Percentiles rank a stretch among this genome's conserved stretches.
Evolutionary conservation across 2,113 vertebrate species (phyloP).

Genomic region (Phoxinus phoxinus): DNA sequence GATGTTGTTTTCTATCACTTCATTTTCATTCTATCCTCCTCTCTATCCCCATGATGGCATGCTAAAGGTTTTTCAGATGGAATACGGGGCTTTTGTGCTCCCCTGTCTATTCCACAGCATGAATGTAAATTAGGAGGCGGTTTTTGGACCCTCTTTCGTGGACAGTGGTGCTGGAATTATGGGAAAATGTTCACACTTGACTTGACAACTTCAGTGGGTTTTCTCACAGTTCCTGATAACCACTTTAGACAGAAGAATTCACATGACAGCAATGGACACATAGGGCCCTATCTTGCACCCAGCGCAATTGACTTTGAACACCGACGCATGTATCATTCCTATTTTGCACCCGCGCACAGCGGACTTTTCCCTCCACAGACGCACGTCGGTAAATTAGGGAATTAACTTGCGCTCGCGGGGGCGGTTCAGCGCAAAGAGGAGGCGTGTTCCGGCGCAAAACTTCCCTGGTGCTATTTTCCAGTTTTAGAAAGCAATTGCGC

Average conservation of each 20-base stretch:
- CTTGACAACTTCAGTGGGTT: conserved; percentile 26
- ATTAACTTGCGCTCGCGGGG: too few relatives aligned
- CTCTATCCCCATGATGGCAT: neutral
- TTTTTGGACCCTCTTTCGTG: neutral
- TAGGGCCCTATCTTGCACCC: too few relatives aligned
- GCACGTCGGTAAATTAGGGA: too few relatives aligned
- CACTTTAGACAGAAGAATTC: neutral
- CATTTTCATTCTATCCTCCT: conserved; percentile 25
- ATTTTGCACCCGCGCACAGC: too few relatives aligned
- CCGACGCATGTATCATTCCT: too few relatives aligned
- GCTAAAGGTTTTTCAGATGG: conserved; percentile 42
- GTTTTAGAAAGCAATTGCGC: too few relatives aligned
- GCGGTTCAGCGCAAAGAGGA: too few relatives aligned
- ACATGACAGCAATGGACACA: neutral
- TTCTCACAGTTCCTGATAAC: conserved; percentile 11
- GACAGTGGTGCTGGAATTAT: conserved; percentile 24
- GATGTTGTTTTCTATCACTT: conserved; percentile 19
- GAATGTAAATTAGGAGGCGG: conserved; percentile 49
- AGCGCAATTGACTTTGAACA: too few relatives aligned
- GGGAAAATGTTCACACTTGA: conserved; percentile 46
- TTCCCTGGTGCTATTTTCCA: too few relatives aligned
- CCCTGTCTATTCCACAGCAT: conserved; percentile 20
- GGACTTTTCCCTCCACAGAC: too few relatives aligned
- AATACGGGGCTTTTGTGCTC: conserved; percentile 32
- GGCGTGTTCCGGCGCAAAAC: too few relatives aligned